Conservation (phyloP, 2,888 invertebrate genomes). For the Tanypteryx hageni region DNA sequence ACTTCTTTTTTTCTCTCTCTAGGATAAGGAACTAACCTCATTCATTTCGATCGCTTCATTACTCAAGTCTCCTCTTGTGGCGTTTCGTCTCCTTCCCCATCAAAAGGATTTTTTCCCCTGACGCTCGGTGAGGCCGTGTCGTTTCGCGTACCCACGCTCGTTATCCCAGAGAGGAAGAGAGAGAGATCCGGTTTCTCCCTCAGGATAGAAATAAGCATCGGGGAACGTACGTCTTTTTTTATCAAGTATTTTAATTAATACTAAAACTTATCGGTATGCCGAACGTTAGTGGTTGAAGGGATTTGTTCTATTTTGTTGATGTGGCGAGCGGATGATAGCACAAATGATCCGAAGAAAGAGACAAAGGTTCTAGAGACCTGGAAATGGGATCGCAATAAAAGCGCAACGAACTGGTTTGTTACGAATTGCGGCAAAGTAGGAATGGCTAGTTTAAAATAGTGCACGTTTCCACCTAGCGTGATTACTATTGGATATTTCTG, state of each 20-base stretch:
- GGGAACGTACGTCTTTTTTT: not conserved
- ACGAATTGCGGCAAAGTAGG: not conserved
- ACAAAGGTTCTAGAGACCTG: not conserved
- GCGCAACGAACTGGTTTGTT: not conserved
- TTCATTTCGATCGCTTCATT: constrained; percentile 52
- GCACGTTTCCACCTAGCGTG: too few relatives aligned
- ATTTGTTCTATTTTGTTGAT: not conserved
- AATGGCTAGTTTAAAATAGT: not conserved
- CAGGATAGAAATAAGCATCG: not conserved
- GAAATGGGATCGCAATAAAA: not conserved
- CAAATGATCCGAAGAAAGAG: not conserved
- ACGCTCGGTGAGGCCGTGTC: not conserved
- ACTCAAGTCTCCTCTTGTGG: not conserved
- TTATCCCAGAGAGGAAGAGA: not conserved
- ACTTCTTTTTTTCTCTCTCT: not conserved
- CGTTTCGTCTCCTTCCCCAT: not conserved
- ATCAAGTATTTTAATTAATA: not conserved
- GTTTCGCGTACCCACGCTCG: not conserved
- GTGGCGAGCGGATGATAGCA: not conserved
- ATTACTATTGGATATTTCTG: too few relatives aligned
- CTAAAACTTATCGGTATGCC: not conserved
- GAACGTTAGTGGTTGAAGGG: not conserved
- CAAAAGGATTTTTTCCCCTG: constrained; percentile 34
- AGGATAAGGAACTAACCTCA: constrained; percentile 60
- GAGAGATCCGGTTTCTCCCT: constrained; percentile 47